These are phyloP conservation scores for Pocillopora damicornis DNA, from an alignment of 64 coral and sea anemone species.

Conservation along the genomic window DNA sequence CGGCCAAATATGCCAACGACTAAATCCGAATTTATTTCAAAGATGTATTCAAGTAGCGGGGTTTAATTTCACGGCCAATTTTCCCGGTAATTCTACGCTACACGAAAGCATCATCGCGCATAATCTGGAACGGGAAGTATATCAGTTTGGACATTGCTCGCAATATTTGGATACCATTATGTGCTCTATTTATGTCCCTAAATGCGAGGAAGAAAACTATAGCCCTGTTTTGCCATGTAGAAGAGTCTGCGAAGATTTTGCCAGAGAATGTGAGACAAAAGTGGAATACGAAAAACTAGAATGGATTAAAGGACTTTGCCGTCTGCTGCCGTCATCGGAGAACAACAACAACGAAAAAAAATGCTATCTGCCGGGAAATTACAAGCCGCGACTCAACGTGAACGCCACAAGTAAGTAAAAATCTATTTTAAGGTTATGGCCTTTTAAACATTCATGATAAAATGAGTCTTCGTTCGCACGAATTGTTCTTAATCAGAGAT, in stretches of 20 bases:
- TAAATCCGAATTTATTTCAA: constrained; percentile 10
- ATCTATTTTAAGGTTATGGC: background rate
- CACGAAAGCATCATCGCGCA: constrained; percentile 1
- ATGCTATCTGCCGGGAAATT: constrained; percentile 19
- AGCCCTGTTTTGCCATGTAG: constrained; percentile 50
- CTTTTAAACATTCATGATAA: background rate
- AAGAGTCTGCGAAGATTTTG: constrained; percentile 39
- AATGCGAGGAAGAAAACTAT: constrained; percentile 19
- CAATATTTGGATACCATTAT: constrained; percentile 12
- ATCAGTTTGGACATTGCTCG: constrained; percentile 21
- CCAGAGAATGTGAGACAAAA: constrained; percentile 30
- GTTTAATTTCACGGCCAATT: background rate
- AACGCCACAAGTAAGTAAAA: constrained; percentile 17
- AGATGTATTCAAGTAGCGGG: constrained; percentile 5
- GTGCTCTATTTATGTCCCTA: constrained; percentile 25
- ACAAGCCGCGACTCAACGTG: background rate
- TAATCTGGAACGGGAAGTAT: background rate
- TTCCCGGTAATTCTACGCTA: background rate
- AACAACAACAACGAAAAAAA: background rate
- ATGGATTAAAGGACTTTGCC: constrained; percentile 36
- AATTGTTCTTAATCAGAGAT: background rate
- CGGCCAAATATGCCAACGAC: constrained; percentile 1
- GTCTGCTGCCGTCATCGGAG: background rate
- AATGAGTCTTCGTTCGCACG: background rate
- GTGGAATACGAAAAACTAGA: constrained; percentile 28